Evolutionary conservation across 2,888 invertebrate genomes (phyloP), one percentile per base, ranked within the genome.

Genomic region (Punctoribates punctum): DNA sequence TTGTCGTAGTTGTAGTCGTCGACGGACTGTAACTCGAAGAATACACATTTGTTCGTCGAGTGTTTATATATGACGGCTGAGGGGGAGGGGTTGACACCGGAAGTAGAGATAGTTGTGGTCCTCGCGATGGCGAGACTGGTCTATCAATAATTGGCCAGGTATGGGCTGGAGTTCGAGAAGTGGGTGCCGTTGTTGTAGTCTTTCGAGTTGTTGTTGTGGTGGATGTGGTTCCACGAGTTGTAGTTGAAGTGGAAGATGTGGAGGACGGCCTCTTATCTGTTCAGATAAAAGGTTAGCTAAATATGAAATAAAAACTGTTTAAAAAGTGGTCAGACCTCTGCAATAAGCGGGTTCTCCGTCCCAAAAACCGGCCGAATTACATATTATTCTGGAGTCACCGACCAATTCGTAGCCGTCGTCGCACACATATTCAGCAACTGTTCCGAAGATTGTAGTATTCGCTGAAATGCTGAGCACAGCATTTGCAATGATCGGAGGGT

Each of bases 351-450:
- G 85, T 0, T 88, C 85, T 74, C 88, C 88, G 82, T 94, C 92
- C 88, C 93, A 94, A 77, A 89, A 88, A 0, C 94, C 94, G 72
- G 88, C 89, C 15, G 90, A 87, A 74, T 90, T 85, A 81, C 95
- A 95, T 29, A 87, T 87, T 46, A 92, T 86, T 73, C 87, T 85
- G 20, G 87, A 86, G 0, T 89, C 86, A 27, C 94, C 94, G 27
- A 87, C 86, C 75, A 94, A 84, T 77, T 86, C 86, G 83, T 87
- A 91, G 0, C 91, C 91, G 20, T 87, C 85, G 73, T 83, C 81
- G 82, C 94, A 94, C 8, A 87, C 86, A 82, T 93, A 93, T 81
- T 90, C 90, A 0, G 92, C 90, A 57, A 88, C 86, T 0, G 92
- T 88, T 57, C 93, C 92, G 81, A 88, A 91, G 79, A 80, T 83